Conservation (phyloP, 2,888 invertebrate species). For the Dione vanillae region DNA sequence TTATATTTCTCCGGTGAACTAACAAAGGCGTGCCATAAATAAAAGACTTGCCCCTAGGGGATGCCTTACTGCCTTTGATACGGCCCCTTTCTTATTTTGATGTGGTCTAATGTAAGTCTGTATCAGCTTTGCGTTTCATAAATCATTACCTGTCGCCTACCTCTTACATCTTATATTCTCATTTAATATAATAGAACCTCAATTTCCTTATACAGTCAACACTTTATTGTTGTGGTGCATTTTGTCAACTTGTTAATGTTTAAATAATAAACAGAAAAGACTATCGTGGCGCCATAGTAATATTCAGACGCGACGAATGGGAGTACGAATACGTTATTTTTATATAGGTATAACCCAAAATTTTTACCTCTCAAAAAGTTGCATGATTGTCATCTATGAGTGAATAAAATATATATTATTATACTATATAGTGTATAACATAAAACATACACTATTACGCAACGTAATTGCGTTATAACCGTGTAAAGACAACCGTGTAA, state of each 20-base stretch:
- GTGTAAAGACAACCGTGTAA: background rate
- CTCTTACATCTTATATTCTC: slow-evolving; percentile 34
- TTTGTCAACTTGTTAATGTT: background rate
- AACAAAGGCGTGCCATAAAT: slow-evolving; percentile 81
- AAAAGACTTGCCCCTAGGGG: slow-evolving; percentile 71
- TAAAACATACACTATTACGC: too few species aligned
- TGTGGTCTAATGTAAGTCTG: slow-evolving; percentile 76
- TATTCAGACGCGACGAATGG: too few species aligned
- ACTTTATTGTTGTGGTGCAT: background rate
- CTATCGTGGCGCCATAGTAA: too few species aligned
- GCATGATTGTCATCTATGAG: too few species aligned
- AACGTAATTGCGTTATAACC: background rate
- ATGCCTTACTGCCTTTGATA: slow-evolving; percentile 81
- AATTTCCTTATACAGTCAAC: slow-evolving; percentile 9
- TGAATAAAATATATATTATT: too few species aligned
- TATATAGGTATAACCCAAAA: too few species aligned
- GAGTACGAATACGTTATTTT: too few species aligned
- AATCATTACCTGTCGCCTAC: slow-evolving; percentile 74
- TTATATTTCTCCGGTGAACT: slow-evolving; percentile 75
- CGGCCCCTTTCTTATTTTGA: slow-evolving; percentile 81
- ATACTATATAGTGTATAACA: too few species aligned
- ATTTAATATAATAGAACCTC: slow-evolving; percentile 34
- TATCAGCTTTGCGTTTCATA: slow-evolving; percentile 75
- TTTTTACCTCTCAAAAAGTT: too few species aligned
- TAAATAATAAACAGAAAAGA: too few species aligned